These are phyloP conservation scores for Tetrapedia diversipes DNA, from an alignment of 2,888 invertebrate species.

Conservation along the genomic window DNA sequence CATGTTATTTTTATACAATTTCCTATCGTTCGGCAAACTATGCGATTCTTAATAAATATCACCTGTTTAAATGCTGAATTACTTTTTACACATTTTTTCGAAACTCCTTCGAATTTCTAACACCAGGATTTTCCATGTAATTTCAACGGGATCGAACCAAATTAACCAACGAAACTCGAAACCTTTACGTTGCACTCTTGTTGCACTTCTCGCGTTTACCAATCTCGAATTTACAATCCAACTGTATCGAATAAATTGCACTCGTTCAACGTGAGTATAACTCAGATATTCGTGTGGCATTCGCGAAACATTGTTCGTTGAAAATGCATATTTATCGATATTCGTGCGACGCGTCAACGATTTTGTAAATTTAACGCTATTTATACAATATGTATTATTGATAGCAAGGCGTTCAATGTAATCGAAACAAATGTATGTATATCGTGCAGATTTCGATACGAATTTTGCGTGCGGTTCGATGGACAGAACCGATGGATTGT, in stretches of 20 bases:
- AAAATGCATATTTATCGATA: neutral
- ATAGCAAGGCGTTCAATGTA: neutral
- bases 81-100: no score
- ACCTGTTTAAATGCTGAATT: no score
- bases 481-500: slow-evolving; percentile 13
- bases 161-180: no score
- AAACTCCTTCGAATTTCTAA: neutral
- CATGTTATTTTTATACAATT: neutral
- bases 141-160: no score
- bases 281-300: neutral
- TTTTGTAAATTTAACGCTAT: slow-evolving; percentile 3
- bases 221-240: no score
- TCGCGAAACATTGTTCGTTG: neutral
- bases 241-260: neutral
- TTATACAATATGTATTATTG: neutral
- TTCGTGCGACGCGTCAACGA: slow-evolving; percentile 7
- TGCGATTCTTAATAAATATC: neutral
- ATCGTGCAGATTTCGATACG: neutral
- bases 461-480: neutral
- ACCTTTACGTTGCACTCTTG: no score
- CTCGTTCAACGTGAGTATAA: neutral
- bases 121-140: neutral
- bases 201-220: no score
- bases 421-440: neutral
- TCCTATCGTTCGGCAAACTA: neutral